These are phyloP conservation scores for Phlogophora meticulosa DNA, from an alignment of 2,888 invertebrate species.

Conservation along the genomic window DNA sequence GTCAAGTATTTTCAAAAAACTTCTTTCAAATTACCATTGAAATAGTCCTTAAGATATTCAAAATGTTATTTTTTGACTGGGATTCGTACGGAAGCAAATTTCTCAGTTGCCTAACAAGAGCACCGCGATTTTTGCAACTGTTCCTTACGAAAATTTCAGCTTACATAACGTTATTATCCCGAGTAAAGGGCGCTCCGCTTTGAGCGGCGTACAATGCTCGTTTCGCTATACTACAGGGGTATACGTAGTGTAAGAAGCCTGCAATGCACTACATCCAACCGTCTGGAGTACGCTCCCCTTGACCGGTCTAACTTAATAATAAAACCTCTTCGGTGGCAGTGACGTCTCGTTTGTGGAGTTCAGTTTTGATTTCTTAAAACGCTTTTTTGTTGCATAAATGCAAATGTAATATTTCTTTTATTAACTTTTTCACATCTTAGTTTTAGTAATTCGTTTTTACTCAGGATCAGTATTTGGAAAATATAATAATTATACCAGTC, in stretches of 20 bases:
- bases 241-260: constrained; percentile 74
- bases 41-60: constrained; percentile 50
- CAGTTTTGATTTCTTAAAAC: constrained; percentile 60
- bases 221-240: constrained; percentile 67
- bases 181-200: constrained; percentile 74
- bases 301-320: constrained; percentile 89
- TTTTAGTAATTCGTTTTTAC: not conserved
- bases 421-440: no score
- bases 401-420: not conserved
- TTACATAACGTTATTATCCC: constrained; percentile 81
- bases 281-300: constrained; percentile 77
- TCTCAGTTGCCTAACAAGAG: constrained; percentile 68
- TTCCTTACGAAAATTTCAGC: constrained; percentile 79
- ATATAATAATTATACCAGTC: no score
- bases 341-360: constrained; percentile 82
- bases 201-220: constrained; percentile 80
- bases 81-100: constrained; percentile 52
- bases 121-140: constrained; percentile 77
- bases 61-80: constrained; percentile 39
- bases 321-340: constrained; percentile 84
- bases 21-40: constrained; percentile 43
- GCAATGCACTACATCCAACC: constrained; percentile 81
- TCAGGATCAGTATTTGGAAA: no score
- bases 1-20: constrained; percentile 39
- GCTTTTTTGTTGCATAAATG: constrained; percentile 27